Base-by-base conservation (phyloP, 2,797 vertebrate genomes). In the Smutsia gigantea region DNA sequence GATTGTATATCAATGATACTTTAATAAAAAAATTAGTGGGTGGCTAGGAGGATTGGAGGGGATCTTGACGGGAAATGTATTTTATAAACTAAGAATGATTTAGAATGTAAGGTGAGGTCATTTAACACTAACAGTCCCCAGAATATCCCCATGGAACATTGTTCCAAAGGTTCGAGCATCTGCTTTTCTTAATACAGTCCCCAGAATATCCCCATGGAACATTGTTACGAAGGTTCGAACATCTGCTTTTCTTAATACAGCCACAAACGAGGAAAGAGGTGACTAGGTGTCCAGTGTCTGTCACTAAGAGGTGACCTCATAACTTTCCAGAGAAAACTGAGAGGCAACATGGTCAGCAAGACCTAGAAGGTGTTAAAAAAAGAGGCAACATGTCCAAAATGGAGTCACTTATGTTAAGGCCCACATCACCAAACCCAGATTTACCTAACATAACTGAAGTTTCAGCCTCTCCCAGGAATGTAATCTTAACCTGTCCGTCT, bases 51-150 rank as follows among this genome's bases (percentile, higher is more conserved):
- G 31, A 39, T 10, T 72, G 57, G 13, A 49, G 11, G 10, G 57
- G 34, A 9, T 49, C 17, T 17, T 23, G 37, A 31, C 1, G 21
- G 66, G 4, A 31, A 64, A 88, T n/a, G 4, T 46, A 68, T 78
- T 69, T 85, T 91, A 92, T n/a, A n/a, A 42, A 53, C 63, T 92
- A 59, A 77, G 66, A 72, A 68, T 37, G 34, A 63, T 84, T 86
- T 5, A 31, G 55, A 11, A 53, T 75, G 42, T 59, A 34, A 78
- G 17, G 6, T 37, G 14, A 84, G 82, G 34, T 51, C 11, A 0
- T 29, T 29, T 5, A 79, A 63, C 61, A 59, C 39, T 31, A 18
- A 42, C n/a, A 19, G 55, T 25, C 55, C 46, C 42, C 42, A 42
- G 42, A 42, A 42, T 7, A 42, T 42, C n/a, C 42, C 42, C 42